Base-by-base conservation (phyloP, 2,888 invertebrate species). In the Rhingia rostrata region DNA sequence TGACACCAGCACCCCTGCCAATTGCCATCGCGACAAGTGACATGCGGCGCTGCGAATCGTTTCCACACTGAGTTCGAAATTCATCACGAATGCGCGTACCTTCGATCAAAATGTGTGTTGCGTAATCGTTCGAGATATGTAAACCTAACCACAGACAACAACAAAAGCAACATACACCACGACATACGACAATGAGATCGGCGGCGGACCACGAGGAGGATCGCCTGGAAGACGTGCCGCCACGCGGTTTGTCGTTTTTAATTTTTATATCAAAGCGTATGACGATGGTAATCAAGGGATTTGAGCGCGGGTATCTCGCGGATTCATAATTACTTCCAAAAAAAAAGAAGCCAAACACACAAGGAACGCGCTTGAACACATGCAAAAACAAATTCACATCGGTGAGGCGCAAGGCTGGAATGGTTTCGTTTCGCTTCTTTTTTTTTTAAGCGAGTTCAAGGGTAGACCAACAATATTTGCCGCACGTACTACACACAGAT, bases 141-240 rank as follows among this genome's bases (percentile, higher is more conserved):
- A 69, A 82, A 66, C 81, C 43, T 80, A 49, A 61, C 73, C 81
- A 75, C 75, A 69, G 79, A 54, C 79, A 79, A 66, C 61, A 61
- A 67, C 75, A 67, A 63, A 32, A 22, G 4, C 3, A 10, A 35
- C 10, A 30, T 51, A 6, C 10, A 22, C 9, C 2, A 22, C 22
- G 22, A 22, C 22, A 47, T 47, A 12, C 47, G 14, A 47, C 47
- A 47, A 47, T 47, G 47, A 47, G 47, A 47, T 1, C 22, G 22
- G 22, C 22, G 22, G 22, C 22, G 22, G 22, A 56, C 32, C 32
- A 32, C 43, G 12, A 32, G 47, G 47, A 47, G 22, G 47, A 51
- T 6, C 32, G 7, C 32, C 7, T 51, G 45, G 6, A 61, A 61
- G 61, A 61, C 45, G 33, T 61, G 61, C 45, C 12, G 51, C 39